These are phyloP conservation scores for Pomatostomus ruficeps DNA, from an alignment of 2,113 vertebrate species.

Conservation along the genomic window DNA sequence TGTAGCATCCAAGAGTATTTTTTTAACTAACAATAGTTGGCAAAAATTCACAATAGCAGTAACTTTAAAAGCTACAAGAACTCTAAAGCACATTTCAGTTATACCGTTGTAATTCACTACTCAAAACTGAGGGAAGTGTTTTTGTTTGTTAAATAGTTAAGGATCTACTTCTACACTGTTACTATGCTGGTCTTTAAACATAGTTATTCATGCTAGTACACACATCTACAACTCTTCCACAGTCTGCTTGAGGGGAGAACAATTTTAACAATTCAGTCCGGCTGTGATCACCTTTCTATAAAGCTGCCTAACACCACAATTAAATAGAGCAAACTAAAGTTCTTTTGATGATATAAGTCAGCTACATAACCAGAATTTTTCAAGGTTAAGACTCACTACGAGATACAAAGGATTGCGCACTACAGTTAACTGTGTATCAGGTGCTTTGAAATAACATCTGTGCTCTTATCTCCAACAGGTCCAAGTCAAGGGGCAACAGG, in stretches of 20 bases:
- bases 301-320: not conserved
- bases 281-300: not conserved
- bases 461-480: not conserved
- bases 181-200: not conserved
- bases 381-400: not conserved
- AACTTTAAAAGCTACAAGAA: not conserved
- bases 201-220: not conserved
- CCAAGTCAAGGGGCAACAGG: not conserved
- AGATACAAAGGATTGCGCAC: not conserved
- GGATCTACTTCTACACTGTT: not conserved
- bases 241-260: not conserved
- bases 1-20: not conserved
- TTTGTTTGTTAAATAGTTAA: not conserved
- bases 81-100: not conserved
- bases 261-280: not conserved
- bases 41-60: not conserved
- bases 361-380: not conserved
- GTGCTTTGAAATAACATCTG: accelerated
- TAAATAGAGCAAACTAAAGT: not conserved
- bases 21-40: not conserved
- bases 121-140: not conserved
- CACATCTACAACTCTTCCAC: not conserved
- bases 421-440: not conserved
- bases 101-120: not conserved
- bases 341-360: not conserved